Evolutionary conservation across 2,797 vertebrate species (phyloP).

Genomic region (Myotis pilosus): DNA sequence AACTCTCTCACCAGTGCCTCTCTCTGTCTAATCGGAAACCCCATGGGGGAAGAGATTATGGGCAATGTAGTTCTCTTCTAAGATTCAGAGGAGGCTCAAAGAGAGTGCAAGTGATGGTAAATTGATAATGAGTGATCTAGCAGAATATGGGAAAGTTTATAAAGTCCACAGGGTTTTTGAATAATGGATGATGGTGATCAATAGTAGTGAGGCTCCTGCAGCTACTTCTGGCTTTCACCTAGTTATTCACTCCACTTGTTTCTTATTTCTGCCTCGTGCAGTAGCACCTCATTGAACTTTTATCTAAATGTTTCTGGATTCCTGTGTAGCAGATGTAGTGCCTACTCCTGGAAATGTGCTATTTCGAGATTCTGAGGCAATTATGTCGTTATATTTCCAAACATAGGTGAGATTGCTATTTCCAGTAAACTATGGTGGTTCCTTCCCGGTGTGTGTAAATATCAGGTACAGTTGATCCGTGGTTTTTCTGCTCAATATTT

Average conservation of each 20-base stretch:
- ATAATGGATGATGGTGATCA: neutral
- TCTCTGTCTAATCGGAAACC: neutral
- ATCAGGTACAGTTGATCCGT: neutral
- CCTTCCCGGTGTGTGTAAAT: neutral
- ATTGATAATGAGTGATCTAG: neutral
- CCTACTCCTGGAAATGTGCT: neutral
- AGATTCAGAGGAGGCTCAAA: neutral
- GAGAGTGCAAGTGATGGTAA: neutral
- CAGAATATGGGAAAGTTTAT: too few relatives aligned
- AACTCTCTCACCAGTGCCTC: neutral
- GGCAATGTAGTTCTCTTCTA: neutral
- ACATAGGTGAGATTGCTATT: neutral
- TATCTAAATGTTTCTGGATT: neutral
- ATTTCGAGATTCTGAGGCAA: neutral
- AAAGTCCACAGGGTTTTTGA: neutral
- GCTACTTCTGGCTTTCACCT: neutral
- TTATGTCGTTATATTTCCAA: neutral
- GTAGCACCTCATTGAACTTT: neutral
- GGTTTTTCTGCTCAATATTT: constrained; percentile 14
- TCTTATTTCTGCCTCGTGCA: neutral
- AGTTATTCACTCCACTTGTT: neutral
- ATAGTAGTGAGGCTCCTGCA: neutral
- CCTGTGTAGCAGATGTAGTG: neutral
- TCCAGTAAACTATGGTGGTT: neutral
- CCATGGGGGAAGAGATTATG: neutral